Conservation (phyloP, 2,113 vertebrate genomes). For the Chrysemys picta region DNA sequence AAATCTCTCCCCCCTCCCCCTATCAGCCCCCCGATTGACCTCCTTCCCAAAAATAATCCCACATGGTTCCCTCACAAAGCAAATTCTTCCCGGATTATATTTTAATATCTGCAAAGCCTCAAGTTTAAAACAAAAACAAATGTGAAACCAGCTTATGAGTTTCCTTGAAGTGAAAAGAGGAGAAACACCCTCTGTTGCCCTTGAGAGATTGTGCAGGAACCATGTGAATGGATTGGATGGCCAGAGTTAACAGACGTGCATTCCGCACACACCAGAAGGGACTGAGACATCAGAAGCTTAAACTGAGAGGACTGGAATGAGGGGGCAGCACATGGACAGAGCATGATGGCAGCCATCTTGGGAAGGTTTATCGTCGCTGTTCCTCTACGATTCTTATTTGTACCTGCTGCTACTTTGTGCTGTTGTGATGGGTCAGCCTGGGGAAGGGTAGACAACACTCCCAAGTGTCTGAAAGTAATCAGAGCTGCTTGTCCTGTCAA, state of each 20-base stretch:
- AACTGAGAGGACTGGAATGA: rapidly evolving
- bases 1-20: slow-evolving; percentile 38
- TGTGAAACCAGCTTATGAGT: slow-evolving; percentile 29
- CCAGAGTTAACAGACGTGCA: slow-evolving; percentile 14
- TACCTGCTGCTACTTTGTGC: neutral
- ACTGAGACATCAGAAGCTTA: slow-evolving; percentile 5
- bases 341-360: rapidly evolving
- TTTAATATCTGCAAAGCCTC: slow-evolving; percentile 74
- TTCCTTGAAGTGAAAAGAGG: slow-evolving; percentile 48
- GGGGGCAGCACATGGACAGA: neutral
- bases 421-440: rapidly evolving
- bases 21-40: neutral
- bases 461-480: neutral
- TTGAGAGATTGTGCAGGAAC: neutral
- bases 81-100: slow-evolving; percentile 68
- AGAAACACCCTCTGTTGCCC: neutral
- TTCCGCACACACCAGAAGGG: neutral
- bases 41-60: slow-evolving; percentile 14
- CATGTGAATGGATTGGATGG: neutral
- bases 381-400: neutral
- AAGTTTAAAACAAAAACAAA: slow-evolving; percentile 68
- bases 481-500: neutral
- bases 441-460: neutral
- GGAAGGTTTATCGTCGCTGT: neutral
- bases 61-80: slow-evolving; percentile 57